Evolutionary conservation across 92 coral and sea anemone species (phyloP), one percentile per base, ranked within the genome.

Genomic region (Anthopleura xanthogrammica): DNA sequence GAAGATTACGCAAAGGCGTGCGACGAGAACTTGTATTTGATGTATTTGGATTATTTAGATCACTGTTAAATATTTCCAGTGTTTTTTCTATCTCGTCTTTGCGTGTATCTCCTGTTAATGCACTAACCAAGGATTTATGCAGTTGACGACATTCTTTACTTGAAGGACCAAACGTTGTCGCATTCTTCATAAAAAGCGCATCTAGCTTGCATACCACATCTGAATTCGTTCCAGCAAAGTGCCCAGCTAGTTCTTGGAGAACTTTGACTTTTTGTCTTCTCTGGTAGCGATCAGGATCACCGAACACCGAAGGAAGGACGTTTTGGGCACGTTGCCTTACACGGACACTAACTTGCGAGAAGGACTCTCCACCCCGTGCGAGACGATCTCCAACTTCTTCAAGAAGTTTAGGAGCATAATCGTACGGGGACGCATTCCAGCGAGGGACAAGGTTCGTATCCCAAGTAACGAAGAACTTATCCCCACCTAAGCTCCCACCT

Each of bases 391-490:
- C 77, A 19, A 72, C 73, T 58, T 46, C 71, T 48, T 62, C 74
- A 1, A 73, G 10, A 16, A 81, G 60, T 36, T 58, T 86, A 29
- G 85, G 80, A 4, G 85, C 84, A 83, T 95, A 95, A 75, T 92
- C 90, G 64, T 83, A 92, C 22, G 98, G 95, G 23, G 86, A 81
- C 36, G 42, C 74, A n/a, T 81, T 88, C 93, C 92, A 87, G 16
- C 72, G 78, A 3, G 98, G 98, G 64, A 95, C 79, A 50, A 95
- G 93, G 56, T 89, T 83, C 56, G 80, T 41, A 81, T 95, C 98
- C 98, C 98, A 95, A 77, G 92, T 91, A 72, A 95, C 94, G 80
- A 95, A 94, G 80, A 93, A 95, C 73, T 94, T 95, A 75, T 90
- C 93, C 46, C 98, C 98, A 60, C 91, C 98, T n/a, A 95, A 83